Evolutionary conservation across 2,888 invertebrate genomes (phyloP).

Genomic region (Agonopterix subpropinquella): DNA sequence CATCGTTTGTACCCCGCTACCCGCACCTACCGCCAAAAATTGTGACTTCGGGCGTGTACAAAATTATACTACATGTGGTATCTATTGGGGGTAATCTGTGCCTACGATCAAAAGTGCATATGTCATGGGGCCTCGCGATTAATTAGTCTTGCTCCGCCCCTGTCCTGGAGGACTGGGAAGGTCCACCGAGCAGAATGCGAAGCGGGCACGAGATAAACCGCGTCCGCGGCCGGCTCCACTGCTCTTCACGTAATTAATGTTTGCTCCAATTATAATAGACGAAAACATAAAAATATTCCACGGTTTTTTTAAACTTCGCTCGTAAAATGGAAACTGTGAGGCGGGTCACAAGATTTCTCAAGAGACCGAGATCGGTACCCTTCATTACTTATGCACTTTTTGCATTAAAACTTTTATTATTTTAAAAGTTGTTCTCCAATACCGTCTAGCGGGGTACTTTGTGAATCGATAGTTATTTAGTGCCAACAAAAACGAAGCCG

Average conservation of each 20-base stretch:
- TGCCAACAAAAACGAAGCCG: conserved; percentile 25
- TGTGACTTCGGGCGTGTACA: too few species aligned
- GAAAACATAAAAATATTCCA: conserved; percentile 27
- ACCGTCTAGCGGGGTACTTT: conserved; percentile 2
- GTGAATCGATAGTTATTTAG: conserved; percentile 10
- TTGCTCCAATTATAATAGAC: conserved; percentile 50
- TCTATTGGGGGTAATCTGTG: too few species aligned
- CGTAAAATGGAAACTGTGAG: conserved; percentile 22
- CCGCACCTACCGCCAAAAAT: too few species aligned
- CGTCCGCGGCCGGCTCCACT: conserved; percentile 22
- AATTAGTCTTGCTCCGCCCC: too few species aligned
- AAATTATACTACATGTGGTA: too few species aligned
- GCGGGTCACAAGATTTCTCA: conserved; percentile 15
- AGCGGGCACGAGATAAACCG: conserved; percentile 6
- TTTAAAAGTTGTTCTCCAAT: neutral
- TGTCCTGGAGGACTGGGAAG: too few species aligned
- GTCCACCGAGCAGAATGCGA: neutral
- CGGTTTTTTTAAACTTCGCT: conserved; percentile 27
- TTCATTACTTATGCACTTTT: neutral
- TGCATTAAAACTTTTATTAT: neutral
- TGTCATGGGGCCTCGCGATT: too few species aligned
- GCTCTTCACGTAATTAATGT: conserved; percentile 49
- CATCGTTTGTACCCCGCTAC: too few species aligned
- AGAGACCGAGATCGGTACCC: conserved; percentile 8
- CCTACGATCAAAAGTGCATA: too few species aligned